phyloP scores from a whole-genome alignment of 2,113 vertebrate genomes.

The Eretmochelys imbricata region DNA sequence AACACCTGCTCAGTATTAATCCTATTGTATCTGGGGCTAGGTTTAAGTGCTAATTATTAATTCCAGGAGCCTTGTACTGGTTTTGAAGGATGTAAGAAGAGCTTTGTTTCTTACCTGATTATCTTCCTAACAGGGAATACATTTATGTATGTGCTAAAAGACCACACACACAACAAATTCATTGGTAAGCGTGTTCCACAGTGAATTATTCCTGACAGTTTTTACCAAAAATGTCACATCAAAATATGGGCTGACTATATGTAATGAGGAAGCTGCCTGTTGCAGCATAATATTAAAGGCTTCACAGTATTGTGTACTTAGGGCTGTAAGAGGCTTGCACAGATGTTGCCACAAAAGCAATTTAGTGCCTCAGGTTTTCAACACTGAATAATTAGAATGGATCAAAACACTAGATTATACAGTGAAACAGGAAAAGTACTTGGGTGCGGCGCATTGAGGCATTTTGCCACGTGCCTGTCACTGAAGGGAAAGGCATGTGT shows the following conservation, averaged over 20 bases:
- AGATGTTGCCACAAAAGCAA: neutral
- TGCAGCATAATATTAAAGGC: slow-evolving; percentile 7
- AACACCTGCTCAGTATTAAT: slow-evolving; percentile 22
- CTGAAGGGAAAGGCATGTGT: neutral
- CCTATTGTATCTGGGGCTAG: neutral
- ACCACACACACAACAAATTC: accelerated
- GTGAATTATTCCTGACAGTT: neutral
- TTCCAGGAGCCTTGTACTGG: neutral
- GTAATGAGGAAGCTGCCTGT: neutral
- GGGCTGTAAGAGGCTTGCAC: neutral
- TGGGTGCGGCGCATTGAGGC: neutral
- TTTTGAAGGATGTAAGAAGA: neutral
- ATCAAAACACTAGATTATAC: neutral
- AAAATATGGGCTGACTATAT: neutral
- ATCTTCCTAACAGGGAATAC: neutral
- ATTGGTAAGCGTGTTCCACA: neutral
- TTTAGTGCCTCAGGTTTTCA: neutral
- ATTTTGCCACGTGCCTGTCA: accelerated
- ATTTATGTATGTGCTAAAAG: neutral
- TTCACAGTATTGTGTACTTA: neutral
- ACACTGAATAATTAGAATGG: neutral
- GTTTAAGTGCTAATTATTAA: neutral
- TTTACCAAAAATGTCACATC: slow-evolving; percentile 4
- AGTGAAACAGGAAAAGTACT: neutral
- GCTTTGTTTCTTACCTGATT: neutral